Conservation (phyloP, 2,888 invertebrate genomes). For the Beris morrisii region DNA sequence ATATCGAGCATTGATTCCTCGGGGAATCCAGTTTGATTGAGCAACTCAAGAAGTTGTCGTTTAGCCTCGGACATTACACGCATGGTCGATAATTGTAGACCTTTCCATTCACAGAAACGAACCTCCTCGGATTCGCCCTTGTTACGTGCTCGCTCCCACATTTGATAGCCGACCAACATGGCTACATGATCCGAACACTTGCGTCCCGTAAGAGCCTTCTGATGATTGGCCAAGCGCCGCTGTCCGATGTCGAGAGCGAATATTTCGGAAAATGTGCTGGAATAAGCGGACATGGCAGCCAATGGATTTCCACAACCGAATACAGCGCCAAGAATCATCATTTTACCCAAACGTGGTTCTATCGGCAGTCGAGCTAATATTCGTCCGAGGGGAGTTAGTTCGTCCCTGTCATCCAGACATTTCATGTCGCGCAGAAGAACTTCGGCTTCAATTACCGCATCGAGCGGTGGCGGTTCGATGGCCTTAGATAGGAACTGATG, state of each 20-base stretch:
- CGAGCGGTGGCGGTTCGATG: constrained; percentile 94
- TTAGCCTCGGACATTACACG: constrained; percentile 92
- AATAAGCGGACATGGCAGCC: constrained; percentile 92
- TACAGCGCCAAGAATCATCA: constrained; percentile 93
- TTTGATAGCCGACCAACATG: constrained; percentile 87
- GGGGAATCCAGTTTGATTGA: constrained; percentile 81
- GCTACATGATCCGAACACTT: constrained; percentile 94
- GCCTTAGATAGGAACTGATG: constrained; percentile 94
- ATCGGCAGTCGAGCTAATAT: constrained; percentile 94
- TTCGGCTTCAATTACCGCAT: constrained; percentile 97
- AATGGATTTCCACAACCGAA: constrained; percentile 89
- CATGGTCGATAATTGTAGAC: constrained; percentile 84
- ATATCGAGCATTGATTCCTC: constrained; percentile 81
- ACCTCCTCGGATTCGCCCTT: constrained; percentile 76
- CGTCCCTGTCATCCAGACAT: constrained; percentile 84
- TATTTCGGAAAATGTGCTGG: constrained; percentile 93
- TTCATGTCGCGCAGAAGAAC: constrained; percentile 82
- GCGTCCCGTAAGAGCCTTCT: constrained; percentile 83
- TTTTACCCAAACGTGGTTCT: constrained; percentile 95
- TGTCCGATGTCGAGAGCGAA: constrained; percentile 79
- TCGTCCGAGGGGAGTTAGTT: constrained; percentile 88
- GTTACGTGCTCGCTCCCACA: constrained; percentile 71
- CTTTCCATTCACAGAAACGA: constrained; percentile 89
- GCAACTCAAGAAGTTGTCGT: constrained; percentile 67
- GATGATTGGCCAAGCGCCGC: constrained; percentile 77